Evolutionary conservation across 2,113 vertebrate species (phyloP), one percentile per base, ranked within the genome.

Genomic region (Crocuta crocuta): DNA sequence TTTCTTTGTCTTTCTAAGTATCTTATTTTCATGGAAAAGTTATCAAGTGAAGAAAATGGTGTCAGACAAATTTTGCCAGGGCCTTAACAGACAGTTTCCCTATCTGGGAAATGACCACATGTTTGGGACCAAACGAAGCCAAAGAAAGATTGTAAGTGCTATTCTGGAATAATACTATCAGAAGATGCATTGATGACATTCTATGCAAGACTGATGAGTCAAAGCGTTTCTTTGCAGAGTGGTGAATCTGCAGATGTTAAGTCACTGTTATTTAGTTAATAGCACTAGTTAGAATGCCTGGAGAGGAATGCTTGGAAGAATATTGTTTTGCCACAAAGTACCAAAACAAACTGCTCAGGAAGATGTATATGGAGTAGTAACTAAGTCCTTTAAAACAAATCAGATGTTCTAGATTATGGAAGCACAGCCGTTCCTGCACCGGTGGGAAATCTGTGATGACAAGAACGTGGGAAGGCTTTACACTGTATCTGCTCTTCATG

Each of bases 1-100:
- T 86, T 91, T 81, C 17, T 78, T 53, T 80, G 17, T 85, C 58
- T 68, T 48, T 19, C 74, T 74, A 85, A 73, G 43, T 92, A 61
- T 31, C 28, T 89, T 76, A 89, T 78, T 94, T 81, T 61, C 26
- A 55, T 85, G 65, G 82, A 53, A 95, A 94, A 78, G 43, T 63
- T 82, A 96, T 73, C 3, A 63, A 85, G 35, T 70, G 55, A 95
- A 85, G 50, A 89, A 94, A 86, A 70, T 55, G 3, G n/a, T 70
- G 19, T 11, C 39, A 28, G 16, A 13, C 31, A 81, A 73, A 88
- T 88, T 83, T 96, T 88, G 89, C 63, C 63, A 97, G 63, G 55
- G 10, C 2, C 31, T 83, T 73, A 93, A 81, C 19, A 87, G 16
- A 79, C 33, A 96, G 24, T 53, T n/a, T 86, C 68, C 10, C 10